Evolutionary conservation across 1,140 invertebrate species (phyloP).

Genomic region (Laodelphax striatellus): DNA sequence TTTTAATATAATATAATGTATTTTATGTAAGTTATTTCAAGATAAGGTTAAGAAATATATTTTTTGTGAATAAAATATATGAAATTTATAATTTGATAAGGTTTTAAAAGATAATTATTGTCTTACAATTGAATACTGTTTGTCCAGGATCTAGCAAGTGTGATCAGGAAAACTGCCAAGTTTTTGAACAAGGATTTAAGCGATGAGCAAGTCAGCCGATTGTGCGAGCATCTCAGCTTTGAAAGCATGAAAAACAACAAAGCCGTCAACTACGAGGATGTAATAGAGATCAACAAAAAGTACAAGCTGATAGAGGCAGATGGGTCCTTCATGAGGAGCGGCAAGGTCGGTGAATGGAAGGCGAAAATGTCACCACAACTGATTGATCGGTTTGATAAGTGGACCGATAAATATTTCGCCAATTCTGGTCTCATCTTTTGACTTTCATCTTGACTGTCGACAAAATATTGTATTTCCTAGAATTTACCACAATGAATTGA

Average conservation of each 20-base stretch:
- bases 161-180: slow-evolving; percentile 53
- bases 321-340: slow-evolving; percentile 63
- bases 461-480: no score
- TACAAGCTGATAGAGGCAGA: slow-evolving; percentile 36
- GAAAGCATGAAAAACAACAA: slow-evolving; percentile 58
- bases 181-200: slow-evolving; percentile 58
- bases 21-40: no score
- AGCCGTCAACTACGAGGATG: slow-evolving; percentile 46
- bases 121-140: no score
- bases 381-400: slow-evolving; percentile 56
- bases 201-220: slow-evolving; percentile 47
- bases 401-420: slow-evolving; percentile 46
- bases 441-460: background rate
- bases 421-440: slow-evolving; percentile 17
- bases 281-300: slow-evolving; percentile 33
- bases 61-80: no score
- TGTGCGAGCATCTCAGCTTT: slow-evolving; percentile 59
- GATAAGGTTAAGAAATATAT: no score
- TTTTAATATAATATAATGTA: no score
- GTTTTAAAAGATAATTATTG: no score
- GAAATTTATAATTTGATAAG: no score
- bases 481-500: no score
- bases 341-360: slow-evolving; percentile 72
- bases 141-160: slow-evolving; percentile 40
- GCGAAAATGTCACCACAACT: slow-evolving; percentile 65